Percentiles rank a stretch among this genome's conserved stretches.
These are phyloP conservation scores for Callocephalon fimbriatum DNA, from an alignment of 2,113 vertebrate species.

Conservation along the genomic window DNA sequence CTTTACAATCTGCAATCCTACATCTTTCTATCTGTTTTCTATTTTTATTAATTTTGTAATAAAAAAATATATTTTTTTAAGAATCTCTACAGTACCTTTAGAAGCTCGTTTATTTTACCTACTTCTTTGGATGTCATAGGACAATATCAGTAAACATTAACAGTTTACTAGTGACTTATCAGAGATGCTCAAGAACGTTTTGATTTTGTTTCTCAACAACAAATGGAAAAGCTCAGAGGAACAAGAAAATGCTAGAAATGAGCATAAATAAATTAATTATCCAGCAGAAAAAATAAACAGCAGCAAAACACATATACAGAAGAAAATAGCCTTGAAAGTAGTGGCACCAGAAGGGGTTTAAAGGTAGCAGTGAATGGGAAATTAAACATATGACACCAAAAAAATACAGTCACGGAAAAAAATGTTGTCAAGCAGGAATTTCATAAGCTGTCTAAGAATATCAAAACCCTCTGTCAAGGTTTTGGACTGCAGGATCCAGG, in stretches of 20 bases:
- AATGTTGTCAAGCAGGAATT: neutral
- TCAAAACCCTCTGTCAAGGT: neutral
- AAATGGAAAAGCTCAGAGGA: neutral
- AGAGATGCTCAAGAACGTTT: neutral
- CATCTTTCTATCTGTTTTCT: neutral
- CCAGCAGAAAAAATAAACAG: neutral
- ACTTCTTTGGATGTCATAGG: neutral
- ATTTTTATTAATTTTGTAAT: neutral
- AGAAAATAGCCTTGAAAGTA: neutral
- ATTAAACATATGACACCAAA: neutral
- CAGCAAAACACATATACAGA: neutral
- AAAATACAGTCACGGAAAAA: neutral
- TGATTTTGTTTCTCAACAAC: neutral
- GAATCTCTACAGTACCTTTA: neutral
- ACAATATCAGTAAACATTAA: neutral
- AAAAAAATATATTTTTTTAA: neutral
- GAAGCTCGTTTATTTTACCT: neutral
- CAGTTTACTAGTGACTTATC: neutral
- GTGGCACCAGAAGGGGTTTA: neutral
- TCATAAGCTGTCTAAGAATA: neutral
- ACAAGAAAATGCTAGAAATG: neutral
- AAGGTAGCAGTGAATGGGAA: neutral
- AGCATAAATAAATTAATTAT: neutral
- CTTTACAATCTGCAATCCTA: neutral
- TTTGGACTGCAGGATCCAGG: neutral